Conservation (phyloP, 1,140 invertebrate genomes). For the Anthonomus grandis region DNA sequence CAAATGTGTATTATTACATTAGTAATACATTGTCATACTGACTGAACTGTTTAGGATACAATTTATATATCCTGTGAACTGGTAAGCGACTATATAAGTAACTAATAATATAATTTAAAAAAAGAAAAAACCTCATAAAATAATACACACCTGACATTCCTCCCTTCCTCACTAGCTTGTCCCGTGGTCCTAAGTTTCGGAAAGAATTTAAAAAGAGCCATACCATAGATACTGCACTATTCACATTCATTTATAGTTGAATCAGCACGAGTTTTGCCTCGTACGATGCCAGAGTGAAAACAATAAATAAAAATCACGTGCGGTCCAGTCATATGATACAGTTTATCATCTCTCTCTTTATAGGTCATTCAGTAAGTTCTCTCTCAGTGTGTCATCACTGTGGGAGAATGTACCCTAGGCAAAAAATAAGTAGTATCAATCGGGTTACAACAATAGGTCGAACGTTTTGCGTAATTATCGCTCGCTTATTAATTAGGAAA, state of each 20-base stretch:
- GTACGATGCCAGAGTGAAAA: constrained; percentile 46
- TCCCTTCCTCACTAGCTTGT: constrained; percentile 34
- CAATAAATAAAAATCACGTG: constrained; percentile 55
- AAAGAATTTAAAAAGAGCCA: constrained; percentile 54
- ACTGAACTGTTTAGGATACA: too few relatives aligned
- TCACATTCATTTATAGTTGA: constrained; percentile 40
- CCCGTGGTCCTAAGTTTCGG: constrained; percentile 41
- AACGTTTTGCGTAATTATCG: constrained; percentile 9
- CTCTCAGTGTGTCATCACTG: neutral
- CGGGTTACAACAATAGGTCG: constrained; percentile 8
- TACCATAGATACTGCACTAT: constrained; percentile 46
- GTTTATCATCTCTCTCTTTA: constrained; percentile 16
- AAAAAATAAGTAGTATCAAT: constrained; percentile 11
- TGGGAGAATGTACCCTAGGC: constrained; percentile 6
- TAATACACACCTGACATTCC: constrained; percentile 27
- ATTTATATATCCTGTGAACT: too few relatives aligned
- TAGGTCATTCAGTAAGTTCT: constrained; percentile 8
- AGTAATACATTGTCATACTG: too few relatives aligned
- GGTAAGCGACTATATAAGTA: too few relatives aligned
- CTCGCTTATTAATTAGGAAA: too few relatives aligned
- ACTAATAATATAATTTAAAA: too few relatives aligned
- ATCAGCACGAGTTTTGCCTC: constrained; percentile 36
- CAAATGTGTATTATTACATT: too few relatives aligned
- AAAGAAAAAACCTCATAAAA: too few relatives aligned
- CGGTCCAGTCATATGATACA: constrained; percentile 55